Evolutionary conservation across 2,888 invertebrate genomes (phyloP).

Genomic region (Eupithecia exiguata): DNA sequence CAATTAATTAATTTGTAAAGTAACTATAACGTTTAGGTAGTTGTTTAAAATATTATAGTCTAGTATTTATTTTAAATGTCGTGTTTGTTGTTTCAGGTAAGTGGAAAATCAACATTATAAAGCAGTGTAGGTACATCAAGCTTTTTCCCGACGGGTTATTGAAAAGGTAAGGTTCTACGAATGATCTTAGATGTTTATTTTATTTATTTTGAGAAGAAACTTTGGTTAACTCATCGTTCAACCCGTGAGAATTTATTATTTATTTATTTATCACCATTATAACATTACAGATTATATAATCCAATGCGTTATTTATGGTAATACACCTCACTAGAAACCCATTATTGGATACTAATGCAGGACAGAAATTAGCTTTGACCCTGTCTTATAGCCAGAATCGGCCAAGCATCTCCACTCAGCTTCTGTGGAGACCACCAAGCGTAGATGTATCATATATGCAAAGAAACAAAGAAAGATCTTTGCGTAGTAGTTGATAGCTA

Average conservation of each 20-base stretch:
- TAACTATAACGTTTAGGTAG: neutral
- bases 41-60: neutral
- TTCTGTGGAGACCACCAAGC: no score
- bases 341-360: neutral
- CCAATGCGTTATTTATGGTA: no score
- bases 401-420: no score
- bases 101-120: conserved; percentile 2
- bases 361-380: neutral
- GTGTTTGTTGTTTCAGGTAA: conserved; percentile 25
- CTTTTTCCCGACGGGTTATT: neutral
- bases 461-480: no score
- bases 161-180: neutral
- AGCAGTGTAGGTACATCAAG: neutral
- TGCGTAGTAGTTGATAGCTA: no score
- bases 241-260: no score
- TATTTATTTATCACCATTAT: no score
- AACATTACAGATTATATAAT: no score
- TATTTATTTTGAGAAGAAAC: no score
- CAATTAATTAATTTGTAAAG: conserved; percentile 12
- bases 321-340: neutral
- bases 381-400: neutral
- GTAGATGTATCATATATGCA: no score
- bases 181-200: neutral
- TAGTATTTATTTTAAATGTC: neutral
- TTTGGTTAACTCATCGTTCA: no score